phyloP scores from a whole-genome alignment of 1,140 invertebrate species.

The Drosophila cardini region DNA sequence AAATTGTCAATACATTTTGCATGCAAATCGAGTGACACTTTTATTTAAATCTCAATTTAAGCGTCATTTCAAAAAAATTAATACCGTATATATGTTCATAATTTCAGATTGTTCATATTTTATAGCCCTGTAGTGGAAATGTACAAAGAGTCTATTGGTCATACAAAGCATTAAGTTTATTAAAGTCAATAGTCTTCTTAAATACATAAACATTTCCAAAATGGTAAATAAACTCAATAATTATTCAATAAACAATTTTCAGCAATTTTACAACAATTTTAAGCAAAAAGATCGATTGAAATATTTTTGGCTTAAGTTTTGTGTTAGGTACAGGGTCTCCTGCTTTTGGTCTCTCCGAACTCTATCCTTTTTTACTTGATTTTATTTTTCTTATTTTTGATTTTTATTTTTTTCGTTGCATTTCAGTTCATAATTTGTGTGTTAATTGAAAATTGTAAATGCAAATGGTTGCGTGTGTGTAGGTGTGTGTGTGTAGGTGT shows the following conservation, averaged over 20 bases:
- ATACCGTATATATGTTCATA: conserved; percentile 36
- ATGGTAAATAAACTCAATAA: too few species aligned
- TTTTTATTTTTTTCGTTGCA: neutral
- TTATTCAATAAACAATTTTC: too few species aligned
- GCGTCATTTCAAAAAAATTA: conserved; percentile 43
- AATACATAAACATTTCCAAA: too few species aligned
- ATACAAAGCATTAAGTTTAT: too few species aligned
- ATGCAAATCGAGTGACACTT: conserved; percentile 42
- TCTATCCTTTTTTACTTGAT: neutral
- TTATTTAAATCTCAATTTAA: conserved; percentile 69
- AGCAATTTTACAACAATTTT: too few species aligned
- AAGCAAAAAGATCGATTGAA: too few species aligned
- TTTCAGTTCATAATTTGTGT: conserved; percentile 43
- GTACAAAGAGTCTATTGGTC: too few species aligned
- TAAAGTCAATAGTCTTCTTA: too few species aligned
- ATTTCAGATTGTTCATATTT: conserved; percentile 28
- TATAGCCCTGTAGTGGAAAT: too few species aligned
- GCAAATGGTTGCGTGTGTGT: conserved; percentile 30
- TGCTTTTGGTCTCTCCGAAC: neutral
- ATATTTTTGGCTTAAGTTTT: too few species aligned
- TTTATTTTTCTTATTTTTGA: neutral
- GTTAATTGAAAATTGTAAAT: conserved; percentile 74
- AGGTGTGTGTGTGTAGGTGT: conserved; percentile 4
- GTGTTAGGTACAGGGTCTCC: too few species aligned
- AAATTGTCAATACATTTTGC: conserved; percentile 41